Base-by-base conservation (phyloP, 2,797 vertebrate species). In the Molothrus aeneus region DNA sequence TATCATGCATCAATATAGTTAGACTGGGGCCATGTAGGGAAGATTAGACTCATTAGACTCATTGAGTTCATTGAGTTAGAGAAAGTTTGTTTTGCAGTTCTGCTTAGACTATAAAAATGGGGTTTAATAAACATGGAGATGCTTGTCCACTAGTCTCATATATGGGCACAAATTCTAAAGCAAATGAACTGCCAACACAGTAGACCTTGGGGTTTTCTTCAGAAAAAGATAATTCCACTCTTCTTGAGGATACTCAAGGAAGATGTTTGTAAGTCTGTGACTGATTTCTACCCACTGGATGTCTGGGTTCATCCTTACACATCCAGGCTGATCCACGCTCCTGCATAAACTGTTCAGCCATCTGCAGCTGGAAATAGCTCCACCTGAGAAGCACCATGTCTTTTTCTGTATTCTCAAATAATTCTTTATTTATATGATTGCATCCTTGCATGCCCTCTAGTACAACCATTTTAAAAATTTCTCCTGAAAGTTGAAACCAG, bases 61-160 rank as follows among this genome's bases (percentile, higher is more conserved):
- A 34, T 34, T 64, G 70, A 84, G 42, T 86, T 60, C 56, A 34
- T 34, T 64, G 70, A 84, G 42, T 86, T 64, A 68, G 42, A 50
- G 69, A 63, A 86, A 96, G 42, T 25, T 93, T 71, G 25, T 92
- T 88, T 86, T 63, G 60, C 73, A 93, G 28, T 26, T 90, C 47
- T 71, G 68, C 73, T 90, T 57, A 71, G 68, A 22, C 53, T 74
- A 10, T 29, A 59, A 88, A 92, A 86, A 31, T 29, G 64, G 28
- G 18, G 8, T 53, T 88, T 73, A 90, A 88, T 63, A 88, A 92
- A 53, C 31, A 75, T 17, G 8, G 53, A 73, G 24, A 16, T 26
- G 15, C 51, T 92, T 82, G 59, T 68, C 71, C 64, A 36, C 45
- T 60, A 6, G 50, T 47, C 31, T 43, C 24, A 5, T 11, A 8